Evolutionary conservation across 2,113 vertebrate species (phyloP).

Genomic region (Pseudorasbora parva): DNA sequence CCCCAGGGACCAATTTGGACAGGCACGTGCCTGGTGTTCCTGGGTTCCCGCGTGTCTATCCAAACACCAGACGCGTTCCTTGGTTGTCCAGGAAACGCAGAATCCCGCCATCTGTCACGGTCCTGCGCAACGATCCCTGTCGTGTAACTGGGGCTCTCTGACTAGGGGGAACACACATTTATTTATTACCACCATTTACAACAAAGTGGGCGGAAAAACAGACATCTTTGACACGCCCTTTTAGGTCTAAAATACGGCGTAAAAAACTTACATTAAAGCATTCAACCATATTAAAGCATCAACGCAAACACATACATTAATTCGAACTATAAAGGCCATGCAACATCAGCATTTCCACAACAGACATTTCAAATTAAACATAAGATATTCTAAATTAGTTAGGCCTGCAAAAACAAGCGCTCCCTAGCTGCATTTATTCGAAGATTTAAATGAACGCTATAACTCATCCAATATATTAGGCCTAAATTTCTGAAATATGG

Average conservation of each 20-base stretch:
- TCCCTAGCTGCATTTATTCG: too few relatives aligned
- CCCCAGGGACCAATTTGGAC: slow-evolving; percentile 86
- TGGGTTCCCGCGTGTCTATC: slow-evolving; percentile 46
- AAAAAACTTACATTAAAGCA: too few relatives aligned
- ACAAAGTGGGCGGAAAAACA: slow-evolving; percentile 8
- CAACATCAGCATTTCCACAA: background rate
- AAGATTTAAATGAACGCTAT: background rate
- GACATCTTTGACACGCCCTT: background rate
- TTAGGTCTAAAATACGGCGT: background rate
- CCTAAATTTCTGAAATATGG: too few relatives aligned
- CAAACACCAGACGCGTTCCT: slow-evolving; percentile 60
- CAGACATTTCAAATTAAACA: background rate
- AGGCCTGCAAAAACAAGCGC: background rate
- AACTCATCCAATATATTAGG: too few relatives aligned
- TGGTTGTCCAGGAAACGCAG: slow-evolving; percentile 78
- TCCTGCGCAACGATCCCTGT: slow-evolving; percentile 69
- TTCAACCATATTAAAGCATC: background rate
- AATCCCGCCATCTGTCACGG: slow-evolving; percentile 72
- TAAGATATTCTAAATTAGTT: too few relatives aligned
- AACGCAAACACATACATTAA: background rate
- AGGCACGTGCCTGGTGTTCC: slow-evolving; percentile 63
- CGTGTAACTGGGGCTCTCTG: slow-evolving; percentile 66
- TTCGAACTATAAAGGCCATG: too few relatives aligned
- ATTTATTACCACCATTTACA: background rate
- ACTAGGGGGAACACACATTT: slow-evolving; percentile 40